Conservation (phyloP, 2,888 invertebrate species). For the Melipona bicolor region DNA sequence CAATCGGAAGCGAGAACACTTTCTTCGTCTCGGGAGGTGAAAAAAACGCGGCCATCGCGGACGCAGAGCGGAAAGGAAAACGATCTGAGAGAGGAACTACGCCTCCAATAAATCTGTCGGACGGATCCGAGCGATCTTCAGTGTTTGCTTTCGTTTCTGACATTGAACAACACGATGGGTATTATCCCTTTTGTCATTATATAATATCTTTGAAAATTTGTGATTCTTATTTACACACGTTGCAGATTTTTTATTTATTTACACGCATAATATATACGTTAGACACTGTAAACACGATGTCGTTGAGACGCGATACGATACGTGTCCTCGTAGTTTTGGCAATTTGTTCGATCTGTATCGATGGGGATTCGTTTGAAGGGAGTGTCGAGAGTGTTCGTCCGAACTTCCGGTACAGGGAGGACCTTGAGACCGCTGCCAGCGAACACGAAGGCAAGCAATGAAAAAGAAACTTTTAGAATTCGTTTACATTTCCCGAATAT, state of each 20-base stretch:
- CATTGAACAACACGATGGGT: neutral
- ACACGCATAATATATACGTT: too few species aligned
- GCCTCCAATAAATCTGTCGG: conserved; percentile 52
- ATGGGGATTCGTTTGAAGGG: conserved; percentile 5
- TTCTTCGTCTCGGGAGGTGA: conserved; percentile 17
- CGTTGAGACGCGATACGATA: neutral
- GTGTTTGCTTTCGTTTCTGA: conserved; percentile 21
- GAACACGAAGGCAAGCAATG: conserved; percentile 41
- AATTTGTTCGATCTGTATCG: conserved; percentile 14
- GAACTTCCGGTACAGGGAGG: conserved; percentile 69
- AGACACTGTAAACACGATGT: conserved; percentile 9
- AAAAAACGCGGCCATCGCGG: conserved; percentile 24
- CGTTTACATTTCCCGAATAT: too few species aligned
- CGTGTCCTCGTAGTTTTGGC: conserved; percentile 14
- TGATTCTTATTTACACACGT: too few species aligned
- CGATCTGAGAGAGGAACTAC: conserved; percentile 15
- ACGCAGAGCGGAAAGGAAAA: conserved; percentile 35
- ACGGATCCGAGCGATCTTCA: conserved; percentile 41
- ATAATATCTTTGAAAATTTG: too few species aligned
- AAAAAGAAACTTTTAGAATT: too few species aligned
- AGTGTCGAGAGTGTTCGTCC: conserved; percentile 68
- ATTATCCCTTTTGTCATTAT: too few species aligned
- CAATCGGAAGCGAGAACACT: conserved; percentile 55
- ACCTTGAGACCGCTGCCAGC: conserved; percentile 74
- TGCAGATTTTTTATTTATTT: too few species aligned